Conservation (phyloP, 1,140 invertebrate genomes). For the Formica exsecta region DNA sequence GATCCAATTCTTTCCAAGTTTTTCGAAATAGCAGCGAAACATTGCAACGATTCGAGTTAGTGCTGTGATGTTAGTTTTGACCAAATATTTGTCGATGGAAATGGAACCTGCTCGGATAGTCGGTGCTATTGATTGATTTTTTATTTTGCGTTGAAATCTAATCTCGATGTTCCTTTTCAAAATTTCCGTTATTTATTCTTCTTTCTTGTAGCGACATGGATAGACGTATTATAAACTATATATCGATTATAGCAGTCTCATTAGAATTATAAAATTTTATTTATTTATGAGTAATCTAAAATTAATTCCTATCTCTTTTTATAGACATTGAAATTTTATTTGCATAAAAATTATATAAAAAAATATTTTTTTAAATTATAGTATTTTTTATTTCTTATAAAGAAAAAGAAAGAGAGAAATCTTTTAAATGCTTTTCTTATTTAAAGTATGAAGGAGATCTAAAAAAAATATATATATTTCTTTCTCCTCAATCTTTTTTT, state of each 20-base stretch:
- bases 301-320: not conserved
- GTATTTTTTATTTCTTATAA: not conserved
- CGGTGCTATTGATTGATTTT: slow-evolving; percentile 65
- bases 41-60: slow-evolving; percentile 58
- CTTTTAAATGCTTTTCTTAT: not conserved
- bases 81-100: slow-evolving; percentile 75
- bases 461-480: not conserved
- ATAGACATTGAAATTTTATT: not conserved
- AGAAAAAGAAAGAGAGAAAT: not conserved
- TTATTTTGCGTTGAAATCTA: slow-evolving; percentile 54
- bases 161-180: slow-evolving; percentile 9
- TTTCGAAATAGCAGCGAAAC: slow-evolving; percentile 69
- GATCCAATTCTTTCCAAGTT: slow-evolving; percentile 73
- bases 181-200: not conserved
- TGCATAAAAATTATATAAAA: not conserved
- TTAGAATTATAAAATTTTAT: not conserved
- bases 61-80: slow-evolving; percentile 74
- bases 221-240: not conserved
- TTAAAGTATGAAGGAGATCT: not conserved
- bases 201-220: not conserved
- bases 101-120: slow-evolving; percentile 66
- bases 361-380: not conserved
- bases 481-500: not conserved
- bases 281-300: slow-evolving; percentile 1
- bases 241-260: not conserved